A percentile compares a stretch with the other conserved stretches of the same genome.
phyloP scores from a whole-genome alignment of 2,888 invertebrate species.

The Caenorhabditis japonica region DNA sequence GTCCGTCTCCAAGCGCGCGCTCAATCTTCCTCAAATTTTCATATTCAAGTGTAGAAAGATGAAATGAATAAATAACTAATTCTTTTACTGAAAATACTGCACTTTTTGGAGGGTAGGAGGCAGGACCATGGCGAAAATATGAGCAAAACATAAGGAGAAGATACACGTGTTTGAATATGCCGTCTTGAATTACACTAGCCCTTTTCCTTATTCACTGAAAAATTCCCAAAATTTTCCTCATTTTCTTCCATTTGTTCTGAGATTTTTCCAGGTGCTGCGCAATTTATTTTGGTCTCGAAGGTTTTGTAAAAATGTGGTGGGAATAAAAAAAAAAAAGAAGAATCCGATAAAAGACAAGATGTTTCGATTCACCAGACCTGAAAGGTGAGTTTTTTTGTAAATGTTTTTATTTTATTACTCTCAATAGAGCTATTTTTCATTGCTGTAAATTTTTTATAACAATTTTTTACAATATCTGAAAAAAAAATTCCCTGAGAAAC shows the following conservation, averaged over 20 bases:
- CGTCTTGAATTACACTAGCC: constrained; percentile 40
- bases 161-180: constrained; percentile 14
- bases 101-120: too few relatives aligned
- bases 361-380: constrained; percentile 24
- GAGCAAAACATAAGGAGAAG: not conserved
- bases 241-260: not conserved
- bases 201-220: not conserved
- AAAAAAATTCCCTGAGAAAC: too few relatives aligned
- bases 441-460: too few relatives aligned
- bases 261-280: not conserved
- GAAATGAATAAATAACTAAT: too few relatives aligned
- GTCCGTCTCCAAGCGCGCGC: not conserved
- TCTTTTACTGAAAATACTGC: too few relatives aligned
- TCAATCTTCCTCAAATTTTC: constrained; percentile 25
- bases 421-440: too few relatives aligned
- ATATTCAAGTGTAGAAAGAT: not conserved
- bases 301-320: not conserved
- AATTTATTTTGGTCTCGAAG: too few relatives aligned
- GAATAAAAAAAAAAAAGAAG: not conserved
- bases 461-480: too few relatives aligned
- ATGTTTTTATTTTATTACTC: too few relatives aligned
- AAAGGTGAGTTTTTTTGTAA: constrained; percentile 28
- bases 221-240: not conserved
- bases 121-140: too few relatives aligned
- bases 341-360: not conserved